A percentile compares a stretch with the other conserved stretches of the same genome.
These are phyloP conservation scores for Teleogryllus oceanicus DNA, from an alignment of 2,888 invertebrate species.

Conservation along the genomic window DNA sequence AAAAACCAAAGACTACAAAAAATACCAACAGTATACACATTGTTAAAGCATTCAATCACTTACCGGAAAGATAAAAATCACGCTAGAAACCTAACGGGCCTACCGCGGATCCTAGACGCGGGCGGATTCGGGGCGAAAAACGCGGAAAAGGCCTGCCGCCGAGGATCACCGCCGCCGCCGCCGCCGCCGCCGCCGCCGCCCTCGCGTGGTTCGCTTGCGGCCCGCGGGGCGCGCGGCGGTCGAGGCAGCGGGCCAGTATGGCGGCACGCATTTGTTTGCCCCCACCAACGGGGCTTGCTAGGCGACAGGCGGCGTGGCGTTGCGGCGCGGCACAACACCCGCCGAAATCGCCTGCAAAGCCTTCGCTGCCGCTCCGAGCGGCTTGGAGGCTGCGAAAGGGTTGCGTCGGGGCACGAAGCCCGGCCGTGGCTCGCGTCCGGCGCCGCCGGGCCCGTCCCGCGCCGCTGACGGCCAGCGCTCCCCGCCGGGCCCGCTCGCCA, in stretches of 20 bases:
- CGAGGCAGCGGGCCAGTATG: background rate
- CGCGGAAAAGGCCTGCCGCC: background rate
- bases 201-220: background rate
- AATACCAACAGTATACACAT: background rate
- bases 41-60: background rate
- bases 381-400: too few species aligned
- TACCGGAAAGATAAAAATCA: background rate
- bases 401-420: background rate
- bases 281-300: background rate
- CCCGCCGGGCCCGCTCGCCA: background rate
- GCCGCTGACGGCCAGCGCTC: background rate
- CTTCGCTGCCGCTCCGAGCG: too few species aligned
- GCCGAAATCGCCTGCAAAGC: too few species aligned
- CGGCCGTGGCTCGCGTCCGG: background rate
- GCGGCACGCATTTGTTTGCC: background rate
- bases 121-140: background rate
- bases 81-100: constrained; percentile 18
- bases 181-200: background rate
- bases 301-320: too few species aligned
- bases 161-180: background rate
- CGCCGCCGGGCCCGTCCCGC: background rate
- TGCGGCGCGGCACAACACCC: too few species aligned
- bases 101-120: constrained; percentile 10
- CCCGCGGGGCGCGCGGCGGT: background rate
- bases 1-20: constrained; percentile 1